Base-by-base conservation (phyloP, 2,113 vertebrate genomes). In the Sialia sialis region DNA sequence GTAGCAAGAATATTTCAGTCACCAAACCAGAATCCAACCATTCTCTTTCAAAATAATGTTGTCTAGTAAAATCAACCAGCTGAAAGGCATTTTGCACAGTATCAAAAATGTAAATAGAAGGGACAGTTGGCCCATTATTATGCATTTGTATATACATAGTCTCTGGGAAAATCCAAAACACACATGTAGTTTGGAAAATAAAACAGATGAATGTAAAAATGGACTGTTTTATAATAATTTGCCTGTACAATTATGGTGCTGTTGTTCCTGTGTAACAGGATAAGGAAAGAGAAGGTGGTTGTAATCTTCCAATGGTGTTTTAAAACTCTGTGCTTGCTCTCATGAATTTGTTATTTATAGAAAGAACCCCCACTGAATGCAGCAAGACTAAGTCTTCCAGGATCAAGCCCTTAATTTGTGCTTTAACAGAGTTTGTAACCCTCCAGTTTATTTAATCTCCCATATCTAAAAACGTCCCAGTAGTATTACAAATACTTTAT, bases 401-500 rank as follows among this genome's bases (percentile, higher is more conserved):
- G 79, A 94, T 93, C 68, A 94, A 80, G 82, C 43, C 75, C 78
- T 93, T 85, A 67, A 69, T 93, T 63, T 95, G 59, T 88, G 39
- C 51, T 52, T 74, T 59, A 83, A 43, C 18, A 67, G 68, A 52
- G 51, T 93, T 56, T 56, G 75, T 91, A 59, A 91, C 16, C 75
- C 63, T 83, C 52, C 55, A 63, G 48, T 83, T 41, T 80, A 83
- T 94, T 95, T 94, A 79, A 77, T 83, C 84, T 76, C 44, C 77
- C 27, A 4, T 63, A 85, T 51, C 81, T 85, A 87, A 89, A 87
- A 87, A 43, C 55, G 95, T 90, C 84, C 89, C 78, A 79, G 27
- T 55, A 59, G 62, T 66, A 90, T 66, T 90, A 74, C 51, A 94
- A 95, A 93, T 88, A 62, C 34, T 82, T 83, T 63, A 85, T 79